Conservation (phyloP, 1,140 invertebrate genomes). For the Dinothrombium tinctorium region DNA sequence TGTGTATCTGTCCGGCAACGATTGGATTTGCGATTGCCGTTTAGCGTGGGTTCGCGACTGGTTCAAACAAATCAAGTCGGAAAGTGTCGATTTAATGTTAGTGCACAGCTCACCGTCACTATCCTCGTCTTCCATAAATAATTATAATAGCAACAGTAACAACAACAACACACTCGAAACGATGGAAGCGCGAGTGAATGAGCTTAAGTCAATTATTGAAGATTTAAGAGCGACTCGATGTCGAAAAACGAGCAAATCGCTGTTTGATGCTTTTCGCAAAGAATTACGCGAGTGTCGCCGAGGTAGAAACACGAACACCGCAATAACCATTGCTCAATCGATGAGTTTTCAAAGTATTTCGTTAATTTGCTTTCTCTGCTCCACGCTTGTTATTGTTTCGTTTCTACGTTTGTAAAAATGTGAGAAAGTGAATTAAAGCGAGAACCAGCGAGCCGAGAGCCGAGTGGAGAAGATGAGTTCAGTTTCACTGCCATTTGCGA, state of each 20-base stretch:
- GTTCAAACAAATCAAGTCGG: neutral
- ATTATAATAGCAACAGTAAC: neutral
- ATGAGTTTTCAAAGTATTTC: too few species aligned
- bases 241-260: neutral
- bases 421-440: too few species aligned
- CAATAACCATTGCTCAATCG: too few species aligned
- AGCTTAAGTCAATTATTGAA: neutral
- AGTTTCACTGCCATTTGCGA: too few species aligned
- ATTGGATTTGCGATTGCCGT: conserved; percentile 1
- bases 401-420: too few species aligned
- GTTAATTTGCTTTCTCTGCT: too few species aligned
- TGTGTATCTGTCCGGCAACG: neutral
- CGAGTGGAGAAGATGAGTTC: too few species aligned
- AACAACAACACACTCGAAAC: neutral
- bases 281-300: neutral
- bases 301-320: neutral
- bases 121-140: neutral
- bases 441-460: too few species aligned
- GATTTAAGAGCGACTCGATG: neutral
- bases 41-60: conserved; percentile 3
- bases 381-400: too few species aligned
- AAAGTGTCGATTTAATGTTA: neutral
- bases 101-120: neutral
- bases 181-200: neutral
- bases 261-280: conserved; percentile 1